Base-by-base conservation (phyloP, 2,113 vertebrate genomes). In the Amblyopsis rosae region DNA sequence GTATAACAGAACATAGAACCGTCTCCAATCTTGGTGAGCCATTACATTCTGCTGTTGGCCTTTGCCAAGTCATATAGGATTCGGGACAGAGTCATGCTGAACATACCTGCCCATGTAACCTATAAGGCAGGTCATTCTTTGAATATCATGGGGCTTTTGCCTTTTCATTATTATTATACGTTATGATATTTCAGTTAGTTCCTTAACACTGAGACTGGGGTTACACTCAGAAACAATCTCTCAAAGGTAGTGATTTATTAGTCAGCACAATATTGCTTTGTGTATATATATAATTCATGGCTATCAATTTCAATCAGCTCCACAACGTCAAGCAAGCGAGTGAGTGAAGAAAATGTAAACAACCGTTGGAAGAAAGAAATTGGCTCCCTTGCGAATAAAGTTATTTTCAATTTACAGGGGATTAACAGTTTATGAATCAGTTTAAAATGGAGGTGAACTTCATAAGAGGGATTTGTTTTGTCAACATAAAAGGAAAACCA, bases 361-460 rank as follows among this genome's bases (percentile, higher is more conserved):
- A 50, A 63, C 9, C 19, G 46, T 62, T 65, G 8, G 41, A 58
- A 58, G 3, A 11, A 16, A 45, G 53, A 57, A 9, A 55, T 63
- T 16, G 19, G 19, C 0, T 69, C 32, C 47, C 17, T 8, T 58
- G 35, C 54, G 65, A 54, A 12, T 4, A 12, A 26, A 17, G 51
- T 53, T 7, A 55, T 32, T 59, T 68, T 58, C 15, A 68, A 41
- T 67, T 64, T 16, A 61, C 12, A 69, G 12, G 54, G 47, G 65
- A 50, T 6, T 55, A 33, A 2, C 0, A 69, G 35, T 33, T 50
- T 59, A 67, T 17, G 51, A 70, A 59, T 45, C 10, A 74, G 16
- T 66, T 70, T 41, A 63, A 72, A 59, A 15, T 46, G 12, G 61
- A 56, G 49, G 50, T 19, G 8, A 64, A 49, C 16, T 57, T 12